These are phyloP conservation scores for Drosophila peninsularis DNA, from an alignment of 2,888 invertebrate species.

Conservation along the genomic window DNA sequence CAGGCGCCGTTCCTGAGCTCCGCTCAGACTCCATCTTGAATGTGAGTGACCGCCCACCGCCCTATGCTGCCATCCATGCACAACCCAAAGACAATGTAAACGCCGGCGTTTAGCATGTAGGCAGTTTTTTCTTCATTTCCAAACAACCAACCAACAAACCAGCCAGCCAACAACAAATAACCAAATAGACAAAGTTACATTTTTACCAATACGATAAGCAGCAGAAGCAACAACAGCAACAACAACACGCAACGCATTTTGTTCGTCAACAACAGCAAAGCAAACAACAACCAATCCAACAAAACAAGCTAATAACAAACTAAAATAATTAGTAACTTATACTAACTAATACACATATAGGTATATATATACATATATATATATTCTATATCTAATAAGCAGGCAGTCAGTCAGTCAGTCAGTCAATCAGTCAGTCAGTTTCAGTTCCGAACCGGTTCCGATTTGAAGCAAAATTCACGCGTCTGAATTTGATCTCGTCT, in stretches of 20 bases:
- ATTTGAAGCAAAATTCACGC: slow-evolving; percentile 78
- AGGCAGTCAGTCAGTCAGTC: slow-evolving; percentile 59
- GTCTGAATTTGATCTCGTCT: slow-evolving; percentile 81
- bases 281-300: slow-evolving; percentile 28
- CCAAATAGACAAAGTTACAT: slow-evolving; percentile 77
- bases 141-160: slow-evolving; percentile 62
- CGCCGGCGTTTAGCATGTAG: slow-evolving; percentile 75
- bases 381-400: slow-evolving; percentile 41
- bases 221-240: slow-evolving; percentile 49
- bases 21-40: slow-evolving; percentile 72
- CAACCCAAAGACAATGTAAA: slow-evolving; percentile 71
- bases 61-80: slow-evolving; percentile 28
- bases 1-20: slow-evolving; percentile 42
- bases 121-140: slow-evolving; percentile 75
- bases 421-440: slow-evolving; percentile 52
- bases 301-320: slow-evolving; percentile 31
- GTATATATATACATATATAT: slow-evolving; percentile 4
- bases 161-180: slow-evolving; percentile 81
- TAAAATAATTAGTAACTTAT: slow-evolving; percentile 27
- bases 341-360: slow-evolving; percentile 22
- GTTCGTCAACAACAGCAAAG: slow-evolving; percentile 63
- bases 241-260: slow-evolving; percentile 67
- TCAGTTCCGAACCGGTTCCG: slow-evolving; percentile 70
- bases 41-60: slow-evolving; percentile 29
- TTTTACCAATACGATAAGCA: slow-evolving; percentile 74